phyloP scores from a whole-genome alignment of 2,888 invertebrate species.

The Zootermopsis nevadensis region DNA sequence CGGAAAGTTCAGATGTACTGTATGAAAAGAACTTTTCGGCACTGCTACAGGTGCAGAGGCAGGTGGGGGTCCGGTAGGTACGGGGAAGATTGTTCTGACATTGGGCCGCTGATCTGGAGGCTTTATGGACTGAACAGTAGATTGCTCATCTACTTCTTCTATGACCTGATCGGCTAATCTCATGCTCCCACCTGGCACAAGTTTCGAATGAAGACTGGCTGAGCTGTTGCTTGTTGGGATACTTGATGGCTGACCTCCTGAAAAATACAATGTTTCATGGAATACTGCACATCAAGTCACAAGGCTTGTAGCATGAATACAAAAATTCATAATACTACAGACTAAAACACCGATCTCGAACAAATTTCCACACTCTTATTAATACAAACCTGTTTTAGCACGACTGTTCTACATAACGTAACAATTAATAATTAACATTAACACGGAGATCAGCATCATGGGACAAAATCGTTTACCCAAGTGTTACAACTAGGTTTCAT shows the following conservation, averaged over 20 bases:
- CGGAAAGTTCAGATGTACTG: conserved; percentile 30
- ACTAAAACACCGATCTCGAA: too few relatives aligned
- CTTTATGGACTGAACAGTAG: conserved; percentile 81
- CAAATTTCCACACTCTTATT: too few relatives aligned
- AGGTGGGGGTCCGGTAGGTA: conserved; percentile 65
- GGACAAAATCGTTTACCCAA: too few relatives aligned
- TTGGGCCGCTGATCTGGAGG: conserved; percentile 53
- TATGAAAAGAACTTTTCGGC: conserved; percentile 60
- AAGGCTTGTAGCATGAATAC: too few relatives aligned
- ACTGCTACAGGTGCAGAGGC: conserved; percentile 75
- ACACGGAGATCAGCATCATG: too few relatives aligned
- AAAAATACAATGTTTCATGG: background rate
- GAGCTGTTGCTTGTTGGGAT: conserved; percentile 43
- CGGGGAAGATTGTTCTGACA: conserved; percentile 55
- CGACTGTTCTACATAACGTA: too few relatives aligned
- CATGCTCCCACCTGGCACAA: conserved; percentile 66
- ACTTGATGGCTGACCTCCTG: background rate
- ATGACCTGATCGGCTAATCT: conserved; percentile 79
- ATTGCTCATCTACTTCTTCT: conserved; percentile 80
- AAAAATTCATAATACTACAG: background rate
- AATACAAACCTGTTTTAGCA: background rate
- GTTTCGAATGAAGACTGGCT: conserved; percentile 54
- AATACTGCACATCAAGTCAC: background rate
- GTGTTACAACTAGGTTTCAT: too few relatives aligned
- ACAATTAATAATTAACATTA: too few relatives aligned